Evolutionary conservation across 64 coral and sea anemone genomes (phyloP).

Genomic region (Montipora capricornis): DNA sequence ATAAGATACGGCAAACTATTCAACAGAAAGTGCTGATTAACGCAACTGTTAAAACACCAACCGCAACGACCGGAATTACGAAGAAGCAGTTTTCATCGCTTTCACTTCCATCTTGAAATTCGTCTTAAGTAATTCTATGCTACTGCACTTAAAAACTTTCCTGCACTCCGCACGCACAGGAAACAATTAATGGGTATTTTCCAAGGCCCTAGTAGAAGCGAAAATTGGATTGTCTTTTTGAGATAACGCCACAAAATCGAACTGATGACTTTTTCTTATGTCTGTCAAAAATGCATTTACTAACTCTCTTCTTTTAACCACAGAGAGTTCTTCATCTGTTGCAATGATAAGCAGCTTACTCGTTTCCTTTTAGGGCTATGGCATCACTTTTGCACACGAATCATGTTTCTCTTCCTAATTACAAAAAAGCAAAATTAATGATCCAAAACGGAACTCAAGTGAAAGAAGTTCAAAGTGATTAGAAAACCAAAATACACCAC

Average conservation of each 20-base stretch:
- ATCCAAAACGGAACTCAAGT: slow-evolving; percentile 48
- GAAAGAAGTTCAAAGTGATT: slow-evolving; percentile 34
- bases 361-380: neutral
- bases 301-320: no score
- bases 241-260: neutral
- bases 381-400: slow-evolving; percentile 15
- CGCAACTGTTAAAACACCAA: slow-evolving; percentile 82
- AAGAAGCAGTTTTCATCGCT: slow-evolving; percentile 16
- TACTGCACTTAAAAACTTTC: slow-evolving; percentile 31
- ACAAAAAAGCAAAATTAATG: slow-evolving; percentile 58
- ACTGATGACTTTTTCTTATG: neutral
- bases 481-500: slow-evolving; percentile 41
- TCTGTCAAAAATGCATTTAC: neutral
- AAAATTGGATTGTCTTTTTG: slow-evolving; percentile 24
- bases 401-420: slow-evolving; percentile 35
- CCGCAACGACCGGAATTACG: slow-evolving; percentile 42
- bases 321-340: neutral
- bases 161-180: slow-evolving; percentile 32
- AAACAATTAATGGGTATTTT: slow-evolving; percentile 54
- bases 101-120: slow-evolving; percentile 16
- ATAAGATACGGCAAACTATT: slow-evolving; percentile 69
- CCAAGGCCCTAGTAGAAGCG: neutral
- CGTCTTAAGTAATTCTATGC: slow-evolving; percentile 51
- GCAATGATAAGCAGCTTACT: neutral
- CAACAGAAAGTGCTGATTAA: slow-evolving; percentile 53